Evolutionary conservation across 2,888 invertebrate species (phyloP).

Genomic region (Paralinhomoeus sp.): DNA sequence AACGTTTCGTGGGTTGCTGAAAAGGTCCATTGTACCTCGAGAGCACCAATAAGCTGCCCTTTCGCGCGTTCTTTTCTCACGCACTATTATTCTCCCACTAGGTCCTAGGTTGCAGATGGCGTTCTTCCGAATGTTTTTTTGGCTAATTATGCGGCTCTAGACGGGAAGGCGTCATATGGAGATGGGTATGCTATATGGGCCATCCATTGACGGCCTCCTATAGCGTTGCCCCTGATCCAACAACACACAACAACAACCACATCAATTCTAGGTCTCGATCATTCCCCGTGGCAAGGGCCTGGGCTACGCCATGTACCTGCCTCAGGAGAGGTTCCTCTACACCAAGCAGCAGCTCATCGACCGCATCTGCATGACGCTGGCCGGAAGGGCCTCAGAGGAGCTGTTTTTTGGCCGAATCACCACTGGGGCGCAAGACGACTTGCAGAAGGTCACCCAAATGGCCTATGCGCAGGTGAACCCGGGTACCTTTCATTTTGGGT

Average conservation of each 20-base stretch:
- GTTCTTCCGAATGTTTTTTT: constrained; percentile 53
- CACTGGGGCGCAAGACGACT: constrained; percentile 93
- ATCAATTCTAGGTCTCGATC: constrained; percentile 47
- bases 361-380: constrained; percentile 88
- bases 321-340: constrained; percentile 89
- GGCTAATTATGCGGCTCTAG: no score
- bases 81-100: no score
- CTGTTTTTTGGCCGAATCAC: constrained; percentile 85
- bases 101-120: no score
- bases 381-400: constrained; percentile 90
- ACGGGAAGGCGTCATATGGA: no score
- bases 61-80: no score
- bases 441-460: constrained; percentile 88
- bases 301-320: constrained; percentile 94
- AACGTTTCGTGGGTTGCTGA: no score
- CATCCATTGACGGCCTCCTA: no score
- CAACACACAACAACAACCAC: not conserved
- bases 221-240: no score
- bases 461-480: constrained; percentile 67
- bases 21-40: no score
- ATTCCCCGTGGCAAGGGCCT: constrained; percentile 93
- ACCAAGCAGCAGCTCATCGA: constrained; percentile 60
- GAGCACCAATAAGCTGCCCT: no score
- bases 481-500: not conserved
- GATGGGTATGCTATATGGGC: no score